Base-by-base conservation (phyloP, 2,888 invertebrate species). In the Papilio elwesi region DNA sequence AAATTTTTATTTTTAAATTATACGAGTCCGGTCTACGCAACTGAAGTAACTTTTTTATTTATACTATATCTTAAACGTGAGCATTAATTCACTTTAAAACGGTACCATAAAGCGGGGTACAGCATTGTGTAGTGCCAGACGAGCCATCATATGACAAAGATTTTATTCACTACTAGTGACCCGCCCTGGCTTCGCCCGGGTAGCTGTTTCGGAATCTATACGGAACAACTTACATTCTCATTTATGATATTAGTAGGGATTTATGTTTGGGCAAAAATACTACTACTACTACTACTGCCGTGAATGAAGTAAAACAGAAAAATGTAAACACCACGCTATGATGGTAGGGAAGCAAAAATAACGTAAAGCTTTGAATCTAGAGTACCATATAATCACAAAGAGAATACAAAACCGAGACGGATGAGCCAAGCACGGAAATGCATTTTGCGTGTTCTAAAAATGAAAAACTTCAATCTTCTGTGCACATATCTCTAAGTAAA, bases 391-490 rank as follows among this genome's bases (percentile, higher is more conserved):
- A 9, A 57, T n/a, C 59, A 59, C 59, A 59, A 59, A 59, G 59
- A n/a, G 59, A 59, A 59, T 43, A 43, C 9, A 9, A 59, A n/a
- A 43, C 15, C 15, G 11, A 43, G 59, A 62, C n/a, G 43, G 59
- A 62, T 62, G 26, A 26, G 26, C 1, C 26, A 43, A 62, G 59
- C 10, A 62, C n/a, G n/a, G 59, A 15, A 62, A 62, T 62, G 59
- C 59, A 62, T 43, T 62, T 62, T 62, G 59, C 59, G 43, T 62
- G 59, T 62, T 15, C 15, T 43, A 62, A 57, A 55, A 59, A 57
- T 36, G 13, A 38, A 62, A 43, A 8, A 52, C 9, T 38, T 10
- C 38, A 38, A n/a, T 9, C 6, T 62, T 62, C 59, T 10, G 59
- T 62, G 15, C 43, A 43, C n/a, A 43, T 62, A 15, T 6, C 59